Evolutionary conservation across 2,797 vertebrate species (phyloP).

Genomic region (Euthynnus affinis): DNA sequence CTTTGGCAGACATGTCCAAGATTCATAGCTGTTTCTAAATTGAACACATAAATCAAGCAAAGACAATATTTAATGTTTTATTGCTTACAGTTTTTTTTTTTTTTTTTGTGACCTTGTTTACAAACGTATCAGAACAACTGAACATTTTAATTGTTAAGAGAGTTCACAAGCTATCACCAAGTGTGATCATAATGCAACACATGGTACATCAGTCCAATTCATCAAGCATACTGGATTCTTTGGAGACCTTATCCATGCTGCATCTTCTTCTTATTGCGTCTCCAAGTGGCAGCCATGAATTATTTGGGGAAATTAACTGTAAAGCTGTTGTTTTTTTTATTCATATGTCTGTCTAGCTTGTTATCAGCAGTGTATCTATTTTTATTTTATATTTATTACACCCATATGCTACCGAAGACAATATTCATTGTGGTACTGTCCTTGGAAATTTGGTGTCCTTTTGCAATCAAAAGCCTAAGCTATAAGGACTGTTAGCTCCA

Average conservation of each 20-base stretch:
- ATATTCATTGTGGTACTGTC: neutral
- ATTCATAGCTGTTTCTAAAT: neutral
- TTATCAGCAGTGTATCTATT: neutral
- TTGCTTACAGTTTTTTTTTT: no score
- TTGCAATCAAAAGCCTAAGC: neutral
- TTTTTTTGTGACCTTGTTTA: neutral
- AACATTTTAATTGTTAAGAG: neutral
- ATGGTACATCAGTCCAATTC: neutral
- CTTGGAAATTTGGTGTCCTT: constrained; percentile 13
- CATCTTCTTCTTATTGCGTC: neutral
- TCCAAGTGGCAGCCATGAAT: neutral
- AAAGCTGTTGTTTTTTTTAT: constrained; percentile 1
- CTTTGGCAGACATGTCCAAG: neutral
- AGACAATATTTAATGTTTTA: neutral
- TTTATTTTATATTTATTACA: constrained; percentile 30
- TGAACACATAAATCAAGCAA: neutral
- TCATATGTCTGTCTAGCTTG: neutral
- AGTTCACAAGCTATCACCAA: neutral
- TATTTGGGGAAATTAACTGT: neutral
- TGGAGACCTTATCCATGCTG: neutral
- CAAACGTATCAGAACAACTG: neutral
- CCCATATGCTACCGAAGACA: constrained; percentile 1
- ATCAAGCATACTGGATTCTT: neutral
- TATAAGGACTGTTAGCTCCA: neutral
- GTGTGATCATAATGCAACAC: neutral